phyloP scores from a whole-genome alignment of 2,888 invertebrate genomes.

The Lamellibrachia satsuma region DNA sequence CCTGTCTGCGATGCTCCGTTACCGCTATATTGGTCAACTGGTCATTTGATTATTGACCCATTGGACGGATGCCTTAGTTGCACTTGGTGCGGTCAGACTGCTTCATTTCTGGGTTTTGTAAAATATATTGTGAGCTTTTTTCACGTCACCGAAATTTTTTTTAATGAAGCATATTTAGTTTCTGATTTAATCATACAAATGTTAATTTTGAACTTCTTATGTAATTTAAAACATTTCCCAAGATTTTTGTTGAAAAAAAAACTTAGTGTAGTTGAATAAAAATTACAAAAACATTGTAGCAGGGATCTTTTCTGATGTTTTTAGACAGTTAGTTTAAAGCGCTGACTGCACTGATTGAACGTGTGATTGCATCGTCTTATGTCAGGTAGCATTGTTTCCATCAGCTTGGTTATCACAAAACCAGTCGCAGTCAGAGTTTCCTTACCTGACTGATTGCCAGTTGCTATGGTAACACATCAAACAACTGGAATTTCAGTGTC shows the following conservation, averaged over 20 bases:
- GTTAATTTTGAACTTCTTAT: too few relatives aligned
- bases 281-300: too few relatives aligned
- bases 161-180: too few relatives aligned
- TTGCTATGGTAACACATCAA: background rate
- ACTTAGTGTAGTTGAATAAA: too few relatives aligned
- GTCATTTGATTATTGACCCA: conserved; percentile 17
- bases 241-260: too few relatives aligned
- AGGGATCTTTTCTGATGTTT: too few relatives aligned
- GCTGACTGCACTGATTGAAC: background rate
- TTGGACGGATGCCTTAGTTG: background rate
- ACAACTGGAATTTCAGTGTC: conserved; percentile 11
- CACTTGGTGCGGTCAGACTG: background rate
- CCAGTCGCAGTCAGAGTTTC: background rate
- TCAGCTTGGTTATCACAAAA: background rate
- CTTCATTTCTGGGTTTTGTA: background rate
- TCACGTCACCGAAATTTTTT: too few relatives aligned
- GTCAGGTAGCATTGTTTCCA: background rate
- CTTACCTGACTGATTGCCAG: background rate
- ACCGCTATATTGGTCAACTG: conserved; percentile 3
- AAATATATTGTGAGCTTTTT: too few relatives aligned
- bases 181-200: too few relatives aligned
- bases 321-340: background rate
- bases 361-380: background rate
- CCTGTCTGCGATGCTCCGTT: background rate
- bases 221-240: too few relatives aligned